These are phyloP conservation scores for Falcunculus frontatus DNA, from an alignment of 2,113 vertebrate species.

Conservation along the genomic window DNA sequence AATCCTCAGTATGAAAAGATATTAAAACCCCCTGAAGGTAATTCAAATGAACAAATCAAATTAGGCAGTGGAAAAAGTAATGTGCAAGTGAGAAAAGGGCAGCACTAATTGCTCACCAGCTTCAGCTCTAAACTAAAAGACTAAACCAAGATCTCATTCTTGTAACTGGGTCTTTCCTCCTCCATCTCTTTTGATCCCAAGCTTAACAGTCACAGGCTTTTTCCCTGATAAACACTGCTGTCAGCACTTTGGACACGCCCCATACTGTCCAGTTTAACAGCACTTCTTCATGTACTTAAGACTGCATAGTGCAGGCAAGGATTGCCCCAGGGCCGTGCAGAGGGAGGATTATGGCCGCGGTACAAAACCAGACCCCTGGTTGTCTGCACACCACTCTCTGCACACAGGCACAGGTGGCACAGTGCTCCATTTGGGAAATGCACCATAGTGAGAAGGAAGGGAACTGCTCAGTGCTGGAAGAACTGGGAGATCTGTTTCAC, in stretches of 20 bases:
- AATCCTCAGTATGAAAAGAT: neutral
- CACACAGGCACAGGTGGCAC: neutral
- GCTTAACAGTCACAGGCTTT: neutral
- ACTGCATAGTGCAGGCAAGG: neutral
- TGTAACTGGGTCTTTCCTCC: neutral
- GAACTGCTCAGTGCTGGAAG: neutral
- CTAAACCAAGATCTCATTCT: neutral
- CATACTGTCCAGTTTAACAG: neutral
- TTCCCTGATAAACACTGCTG: neutral
- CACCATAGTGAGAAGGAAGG: neutral
- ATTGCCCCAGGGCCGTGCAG: neutral
- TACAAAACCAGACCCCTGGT: neutral
- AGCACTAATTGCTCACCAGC: constrained; percentile 10
- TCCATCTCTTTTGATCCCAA: neutral
- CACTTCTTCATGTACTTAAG: neutral
- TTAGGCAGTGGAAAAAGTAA: neutral
- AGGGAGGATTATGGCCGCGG: neutral
- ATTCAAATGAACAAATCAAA: constrained; percentile 6
- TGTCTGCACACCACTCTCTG: neutral
- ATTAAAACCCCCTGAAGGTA: neutral
- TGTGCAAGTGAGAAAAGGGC: neutral
- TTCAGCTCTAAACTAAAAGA: neutral
- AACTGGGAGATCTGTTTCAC: neutral
- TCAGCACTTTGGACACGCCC: neutral
- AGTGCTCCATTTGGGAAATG: fast-evolving